Base-by-base conservation (phyloP, 2,888 invertebrate species). In the Heliconius cydno region DNA sequence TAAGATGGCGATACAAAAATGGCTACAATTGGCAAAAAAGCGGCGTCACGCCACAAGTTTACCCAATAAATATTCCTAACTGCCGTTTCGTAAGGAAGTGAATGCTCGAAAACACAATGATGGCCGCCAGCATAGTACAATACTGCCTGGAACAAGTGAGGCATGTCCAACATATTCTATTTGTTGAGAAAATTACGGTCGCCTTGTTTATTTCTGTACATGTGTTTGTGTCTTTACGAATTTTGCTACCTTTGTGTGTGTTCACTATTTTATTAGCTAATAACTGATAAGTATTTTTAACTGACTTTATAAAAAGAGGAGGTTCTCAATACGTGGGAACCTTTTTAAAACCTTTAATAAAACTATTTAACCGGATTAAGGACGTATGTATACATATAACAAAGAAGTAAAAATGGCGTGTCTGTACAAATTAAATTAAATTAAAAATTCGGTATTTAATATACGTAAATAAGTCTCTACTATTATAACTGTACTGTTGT, bases 51-150 rank as follows among this genome's bases (percentile, higher is more conserved):
- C 91, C 90, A 90, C 92, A 93, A 94, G 92, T 94, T 94, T 91
- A 90, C 89, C 90, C 92, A 91, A 94, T 95, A 94, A 94, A 94
- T 94, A 94, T 92, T 91, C 92, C 90, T 92, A 94, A 94, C 94
- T 94, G 92, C 94, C 91, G 89, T 90, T 92, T 88, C 89, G 92
- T 90, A 92, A 94, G 92, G 92, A 94, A 94, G 92, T 92, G 92
- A 94, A 93, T 91, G 92, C 93, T 94, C 90, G 91, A 93, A 92
- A 93, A 92, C 91, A 94, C 92, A 92, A 91, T 92, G 92, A 93
- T 91, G 90, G 90, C 88, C 87, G 87, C 85, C 87, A 86, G 89
- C 90, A 88, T 91, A 90, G 92, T 87, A 92, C 93, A 92, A 93
- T 92, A 92, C 92, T 92, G 92, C 88, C 89, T 86, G 85, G 87